A percentile compares a stretch with the other conserved stretches of the same genome.
Evolutionary conservation across 2,797 vertebrate species (phyloP).

Genomic region (Oreortyx pictus): DNA sequence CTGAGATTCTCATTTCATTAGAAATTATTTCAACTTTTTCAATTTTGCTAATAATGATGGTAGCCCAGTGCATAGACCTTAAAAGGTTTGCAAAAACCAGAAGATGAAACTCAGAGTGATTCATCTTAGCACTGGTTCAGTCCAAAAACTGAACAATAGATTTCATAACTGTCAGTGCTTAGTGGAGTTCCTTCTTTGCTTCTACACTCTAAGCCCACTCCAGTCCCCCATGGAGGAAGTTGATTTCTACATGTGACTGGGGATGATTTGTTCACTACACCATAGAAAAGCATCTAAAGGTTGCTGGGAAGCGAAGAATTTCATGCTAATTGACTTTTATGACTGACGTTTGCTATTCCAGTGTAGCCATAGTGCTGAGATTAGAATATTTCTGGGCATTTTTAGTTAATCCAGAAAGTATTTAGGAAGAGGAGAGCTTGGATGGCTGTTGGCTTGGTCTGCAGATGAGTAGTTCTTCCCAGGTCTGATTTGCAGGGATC

Average conservation of each 20-base stretch:
- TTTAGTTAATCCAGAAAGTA: not conserved
- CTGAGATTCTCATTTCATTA: conserved; percentile 16
- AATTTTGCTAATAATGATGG: not conserved
- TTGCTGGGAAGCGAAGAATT: not conserved
- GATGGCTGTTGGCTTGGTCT: not conserved
- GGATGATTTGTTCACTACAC: conserved; percentile 11
- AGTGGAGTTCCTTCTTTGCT: conserved; percentile 47
- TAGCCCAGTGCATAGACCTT: conserved; percentile 1
- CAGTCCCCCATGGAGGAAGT: conserved; percentile 5
- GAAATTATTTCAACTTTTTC: conserved; percentile 27
- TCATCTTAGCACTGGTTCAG: conserved; percentile 40
- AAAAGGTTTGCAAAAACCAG: conserved; percentile 1
- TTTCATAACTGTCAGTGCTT: conserved; percentile 42
- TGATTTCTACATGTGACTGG: not conserved
- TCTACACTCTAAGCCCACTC: not conserved
- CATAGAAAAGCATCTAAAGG: not conserved
- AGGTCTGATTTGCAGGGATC: not conserved
- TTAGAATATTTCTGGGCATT: not conserved
- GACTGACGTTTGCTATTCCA: not conserved
- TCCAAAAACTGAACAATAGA: conserved; percentile 42
- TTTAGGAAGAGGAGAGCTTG: not conserved
- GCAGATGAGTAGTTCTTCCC: not conserved
- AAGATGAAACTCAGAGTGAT: conserved; percentile 45
- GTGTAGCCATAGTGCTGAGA: not conserved
- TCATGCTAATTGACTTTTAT: not conserved